Evolutionary conservation across 2,888 invertebrate genomes (phyloP).

Genomic region (Falcaria lacertinaria): DNA sequence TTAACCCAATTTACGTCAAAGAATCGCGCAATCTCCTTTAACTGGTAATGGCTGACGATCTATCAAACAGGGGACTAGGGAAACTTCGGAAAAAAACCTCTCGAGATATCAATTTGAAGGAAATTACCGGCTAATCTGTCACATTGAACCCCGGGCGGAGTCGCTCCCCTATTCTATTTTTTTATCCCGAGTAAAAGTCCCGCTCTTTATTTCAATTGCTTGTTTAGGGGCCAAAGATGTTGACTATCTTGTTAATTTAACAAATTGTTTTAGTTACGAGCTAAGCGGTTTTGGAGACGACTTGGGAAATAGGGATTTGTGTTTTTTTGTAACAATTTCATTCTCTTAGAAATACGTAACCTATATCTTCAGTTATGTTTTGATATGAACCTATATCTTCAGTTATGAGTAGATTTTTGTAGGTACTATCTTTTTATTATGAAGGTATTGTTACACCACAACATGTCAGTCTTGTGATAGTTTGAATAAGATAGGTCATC

Average conservation of each 20-base stretch:
- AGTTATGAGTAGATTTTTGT: no score
- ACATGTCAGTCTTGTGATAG: no score
- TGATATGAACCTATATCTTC: no score
- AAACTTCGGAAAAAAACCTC: constrained; percentile 48
- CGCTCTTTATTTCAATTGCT: constrained; percentile 21
- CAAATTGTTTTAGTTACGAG: constrained; percentile 54
- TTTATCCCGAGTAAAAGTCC: constrained; percentile 39
- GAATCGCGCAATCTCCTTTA: constrained; percentile 40
- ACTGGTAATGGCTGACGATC: constrained; percentile 62
- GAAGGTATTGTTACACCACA: no score
- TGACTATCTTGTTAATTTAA: constrained; percentile 68
- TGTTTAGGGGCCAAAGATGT: constrained; percentile 37
- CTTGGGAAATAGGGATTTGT: constrained; percentile 4
- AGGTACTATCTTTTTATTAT: no score
- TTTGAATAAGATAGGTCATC: no score
- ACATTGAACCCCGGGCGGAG: constrained; percentile 62
- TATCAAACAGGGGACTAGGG: constrained; percentile 39
- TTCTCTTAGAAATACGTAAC: no score
- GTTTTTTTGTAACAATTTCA: constrained; percentile 8
- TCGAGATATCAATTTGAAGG: constrained; percentile 75
- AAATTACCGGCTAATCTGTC: constrained; percentile 78
- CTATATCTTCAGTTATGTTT: no score
- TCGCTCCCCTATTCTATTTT: constrained; percentile 56
- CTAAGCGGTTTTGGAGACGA: constrained; percentile 27
- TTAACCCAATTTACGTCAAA: constrained; percentile 46